Conservation (phyloP, 2,797 vertebrate genomes). For the Onychomys leucogaster region DNA sequence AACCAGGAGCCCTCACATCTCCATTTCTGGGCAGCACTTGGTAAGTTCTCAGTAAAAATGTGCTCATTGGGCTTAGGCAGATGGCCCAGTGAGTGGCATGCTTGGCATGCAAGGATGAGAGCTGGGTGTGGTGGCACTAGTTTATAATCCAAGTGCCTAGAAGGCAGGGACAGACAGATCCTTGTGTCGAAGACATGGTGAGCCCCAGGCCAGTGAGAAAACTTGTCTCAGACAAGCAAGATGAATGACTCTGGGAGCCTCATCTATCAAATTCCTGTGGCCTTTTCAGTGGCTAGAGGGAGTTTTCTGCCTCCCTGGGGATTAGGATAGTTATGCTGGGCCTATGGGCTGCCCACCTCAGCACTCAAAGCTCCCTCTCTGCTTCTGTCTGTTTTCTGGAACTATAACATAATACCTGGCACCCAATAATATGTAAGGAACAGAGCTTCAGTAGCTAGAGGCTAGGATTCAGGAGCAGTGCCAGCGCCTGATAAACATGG, state of each 20-base stretch:
- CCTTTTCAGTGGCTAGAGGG: not conserved
- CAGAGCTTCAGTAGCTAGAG: not conserved
- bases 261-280: not conserved
- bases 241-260: not conserved
- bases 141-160: not conserved
- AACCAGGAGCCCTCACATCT: not conserved
- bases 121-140: not conserved
- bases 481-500: not conserved
- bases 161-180: not conserved
- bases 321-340: accelerated
- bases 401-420: not conserved
- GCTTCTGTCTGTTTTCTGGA: not conserved
- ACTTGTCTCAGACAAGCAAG: not conserved
- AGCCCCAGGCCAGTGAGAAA: not conserved
- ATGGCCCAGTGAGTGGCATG: not conserved
- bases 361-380: not conserved
- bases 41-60: not conserved
- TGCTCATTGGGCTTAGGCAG: not conserved
- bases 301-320: not conserved
- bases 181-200: not conserved
- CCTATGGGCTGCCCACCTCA: accelerated
- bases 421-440: not conserved
- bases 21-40: not conserved
- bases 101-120: not conserved
- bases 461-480: not conserved